A percentile compares a stretch with the other conserved stretches of the same genome.
phyloP scores from a whole-genome alignment of 2,888 invertebrate species.

The Lycocerus yunnanus region DNA sequence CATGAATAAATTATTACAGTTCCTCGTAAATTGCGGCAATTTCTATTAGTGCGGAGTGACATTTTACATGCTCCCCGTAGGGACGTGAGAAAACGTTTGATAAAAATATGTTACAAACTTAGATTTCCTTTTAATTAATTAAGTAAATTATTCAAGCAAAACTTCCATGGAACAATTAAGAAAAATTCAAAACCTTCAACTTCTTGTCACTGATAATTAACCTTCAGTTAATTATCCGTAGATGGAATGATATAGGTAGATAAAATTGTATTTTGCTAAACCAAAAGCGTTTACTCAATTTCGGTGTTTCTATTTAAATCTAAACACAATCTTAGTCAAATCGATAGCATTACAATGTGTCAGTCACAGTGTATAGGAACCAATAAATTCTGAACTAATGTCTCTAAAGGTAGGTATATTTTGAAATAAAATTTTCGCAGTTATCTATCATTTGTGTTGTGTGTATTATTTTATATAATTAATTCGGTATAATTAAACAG shows the following conservation, averaged over 20 bases:
- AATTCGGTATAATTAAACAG: not conserved
- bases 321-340: not conserved
- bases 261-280: not conserved
- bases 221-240: not conserved
- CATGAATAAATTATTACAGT: too few species aligned
- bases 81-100: too few species aligned
- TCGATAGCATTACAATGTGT: not conserved
- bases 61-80: too few species aligned
- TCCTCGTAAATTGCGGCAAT: too few species aligned
- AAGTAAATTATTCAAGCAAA: too few species aligned
- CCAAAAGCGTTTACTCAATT: not conserved
- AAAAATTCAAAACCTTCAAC: not conserved
- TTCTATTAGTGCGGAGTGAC: too few species aligned
- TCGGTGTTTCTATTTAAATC: not conserved
- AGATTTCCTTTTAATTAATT: too few species aligned
- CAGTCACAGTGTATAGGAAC: not conserved
- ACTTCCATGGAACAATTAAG: too few species aligned
- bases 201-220: not conserved
- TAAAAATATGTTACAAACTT: too few species aligned
- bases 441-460: not conserved
- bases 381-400: not conserved
- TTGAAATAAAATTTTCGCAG: not conserved
- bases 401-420: not conserved
- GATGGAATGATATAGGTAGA: not conserved
- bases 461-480: too few species aligned